These are phyloP conservation scores for Encarsia formosa DNA, from an alignment of 2,888 invertebrate genomes.

Conservation along the genomic window DNA sequence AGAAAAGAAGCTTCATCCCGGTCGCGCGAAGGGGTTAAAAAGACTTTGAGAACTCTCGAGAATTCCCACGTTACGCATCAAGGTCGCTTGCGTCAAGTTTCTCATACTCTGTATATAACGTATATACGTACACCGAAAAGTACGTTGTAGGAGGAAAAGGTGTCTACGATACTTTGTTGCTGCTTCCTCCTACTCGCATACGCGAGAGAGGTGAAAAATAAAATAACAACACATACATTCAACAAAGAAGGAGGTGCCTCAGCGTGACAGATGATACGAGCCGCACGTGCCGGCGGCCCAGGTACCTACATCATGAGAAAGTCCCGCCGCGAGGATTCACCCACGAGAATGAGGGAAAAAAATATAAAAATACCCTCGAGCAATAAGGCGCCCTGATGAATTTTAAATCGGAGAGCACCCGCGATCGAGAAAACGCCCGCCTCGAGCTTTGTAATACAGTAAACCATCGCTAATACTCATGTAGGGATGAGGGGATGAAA, in stretches of 20 bases:
- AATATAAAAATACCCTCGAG: conserved; percentile 49
- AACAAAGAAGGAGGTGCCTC: too few species aligned
- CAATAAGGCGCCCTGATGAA: conserved; percentile 50
- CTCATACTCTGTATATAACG: too few species aligned
- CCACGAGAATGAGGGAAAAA: conserved; percentile 7
- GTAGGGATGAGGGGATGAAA: conserved; percentile 40
- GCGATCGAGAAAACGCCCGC: conserved; percentile 48
- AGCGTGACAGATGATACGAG: too few species aligned
- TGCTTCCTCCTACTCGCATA: too few species aligned
- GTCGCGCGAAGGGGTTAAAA: neutral
- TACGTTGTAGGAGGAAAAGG: too few species aligned
- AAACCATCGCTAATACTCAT: conserved; percentile 51
- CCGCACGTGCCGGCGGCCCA: neutral
- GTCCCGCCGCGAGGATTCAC: neutral
- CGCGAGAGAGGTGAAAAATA: too few species aligned
- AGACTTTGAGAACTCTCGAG: conserved; percentile 5
- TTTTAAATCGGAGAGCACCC: conserved; percentile 50
- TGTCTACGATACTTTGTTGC: too few species aligned
- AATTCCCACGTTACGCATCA: conserved; percentile 8
- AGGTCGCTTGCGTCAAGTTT: conserved; percentile 2
- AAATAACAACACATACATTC: too few species aligned
- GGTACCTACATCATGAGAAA: neutral
- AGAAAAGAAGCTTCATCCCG: too few species aligned
- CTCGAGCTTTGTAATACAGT: conserved; percentile 42
- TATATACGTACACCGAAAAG: too few species aligned